These are phyloP conservation scores for Climacteris rufus DNA, from an alignment of 2,113 vertebrate species.

Conservation along the genomic window DNA sequence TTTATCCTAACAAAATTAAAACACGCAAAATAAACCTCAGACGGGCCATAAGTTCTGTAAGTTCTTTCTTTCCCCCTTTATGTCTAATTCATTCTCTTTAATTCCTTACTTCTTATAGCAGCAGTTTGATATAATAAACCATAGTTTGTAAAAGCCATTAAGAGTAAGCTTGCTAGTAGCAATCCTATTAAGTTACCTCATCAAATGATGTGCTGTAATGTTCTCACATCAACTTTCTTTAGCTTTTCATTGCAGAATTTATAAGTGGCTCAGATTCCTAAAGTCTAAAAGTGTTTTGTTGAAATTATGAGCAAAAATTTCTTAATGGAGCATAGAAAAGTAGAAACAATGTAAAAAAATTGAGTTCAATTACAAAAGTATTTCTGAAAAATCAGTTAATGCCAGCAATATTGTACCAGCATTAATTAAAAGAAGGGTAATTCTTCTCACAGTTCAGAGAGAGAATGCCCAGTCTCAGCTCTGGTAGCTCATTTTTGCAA, in stretches of 20 bases:
- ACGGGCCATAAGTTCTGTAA: not conserved
- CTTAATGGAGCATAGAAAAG: not conserved
- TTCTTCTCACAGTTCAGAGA: not conserved
- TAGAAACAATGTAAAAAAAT: not conserved
- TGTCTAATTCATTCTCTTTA: not conserved
- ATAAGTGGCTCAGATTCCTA: not conserved
- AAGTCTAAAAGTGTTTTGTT: not conserved
- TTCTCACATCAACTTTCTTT: not conserved
- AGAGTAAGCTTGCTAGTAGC: not conserved
- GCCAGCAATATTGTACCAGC: not conserved
- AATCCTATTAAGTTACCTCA: conserved; percentile 45
- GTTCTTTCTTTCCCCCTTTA: not conserved
- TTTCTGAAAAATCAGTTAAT: not conserved
- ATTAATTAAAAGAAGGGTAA: not conserved
- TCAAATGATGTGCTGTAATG: not conserved
- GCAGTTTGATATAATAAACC: conserved; percentile 23
- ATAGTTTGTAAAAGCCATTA: conserved; percentile 22
- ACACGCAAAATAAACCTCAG: not conserved
- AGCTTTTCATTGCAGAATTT: not conserved
- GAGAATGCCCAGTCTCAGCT: not conserved
- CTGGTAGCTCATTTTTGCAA: not conserved
- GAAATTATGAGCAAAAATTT: not conserved
- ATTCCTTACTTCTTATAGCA: conserved; percentile 19
- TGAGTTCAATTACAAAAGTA: not conserved
- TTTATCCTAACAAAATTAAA: not conserved